phyloP scores from a whole-genome alignment of 2,113 vertebrate genomes.

The Halcyon malimbica region DNA sequence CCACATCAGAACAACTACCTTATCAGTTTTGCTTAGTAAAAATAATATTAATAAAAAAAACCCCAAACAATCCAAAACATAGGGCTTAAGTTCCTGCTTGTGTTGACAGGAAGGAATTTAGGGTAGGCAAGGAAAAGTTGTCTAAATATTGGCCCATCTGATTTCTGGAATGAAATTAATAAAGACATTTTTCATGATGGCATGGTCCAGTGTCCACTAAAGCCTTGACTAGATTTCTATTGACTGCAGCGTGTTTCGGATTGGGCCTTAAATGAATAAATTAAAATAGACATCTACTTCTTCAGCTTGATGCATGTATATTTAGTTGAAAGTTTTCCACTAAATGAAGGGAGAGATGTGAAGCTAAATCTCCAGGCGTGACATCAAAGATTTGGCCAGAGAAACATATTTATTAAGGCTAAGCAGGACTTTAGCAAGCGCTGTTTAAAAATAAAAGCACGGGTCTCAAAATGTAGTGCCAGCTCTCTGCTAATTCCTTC shows the following conservation, averaged over 20 bases:
- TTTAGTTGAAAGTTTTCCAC: not conserved
- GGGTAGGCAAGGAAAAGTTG: not conserved
- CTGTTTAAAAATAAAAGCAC: not conserved
- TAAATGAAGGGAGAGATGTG: not conserved
- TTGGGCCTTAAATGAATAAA: not conserved
- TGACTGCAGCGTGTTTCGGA: not conserved
- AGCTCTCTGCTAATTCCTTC: not conserved
- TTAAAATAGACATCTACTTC: not conserved
- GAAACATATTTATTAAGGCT: not conserved
- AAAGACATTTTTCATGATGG: not conserved
- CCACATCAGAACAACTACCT: not conserved
- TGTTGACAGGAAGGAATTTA: not conserved
- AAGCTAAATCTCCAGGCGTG: not conserved
- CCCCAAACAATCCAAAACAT: not conserved
- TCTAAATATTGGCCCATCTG: not conserved
- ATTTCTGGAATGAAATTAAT: constrained; percentile 10
- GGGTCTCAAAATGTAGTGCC: not conserved
- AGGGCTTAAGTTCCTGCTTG: not conserved
- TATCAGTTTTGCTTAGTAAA: not conserved
- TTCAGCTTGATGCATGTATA: not conserved
- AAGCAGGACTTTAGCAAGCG: not conserved
- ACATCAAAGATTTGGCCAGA: not conserved
- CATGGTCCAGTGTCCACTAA: not conserved
- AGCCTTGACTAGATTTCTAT: not conserved
- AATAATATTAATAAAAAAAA: not conserved